Conservation (phyloP, 2,888 invertebrate genomes). For the Amblyteles armatorius region DNA sequence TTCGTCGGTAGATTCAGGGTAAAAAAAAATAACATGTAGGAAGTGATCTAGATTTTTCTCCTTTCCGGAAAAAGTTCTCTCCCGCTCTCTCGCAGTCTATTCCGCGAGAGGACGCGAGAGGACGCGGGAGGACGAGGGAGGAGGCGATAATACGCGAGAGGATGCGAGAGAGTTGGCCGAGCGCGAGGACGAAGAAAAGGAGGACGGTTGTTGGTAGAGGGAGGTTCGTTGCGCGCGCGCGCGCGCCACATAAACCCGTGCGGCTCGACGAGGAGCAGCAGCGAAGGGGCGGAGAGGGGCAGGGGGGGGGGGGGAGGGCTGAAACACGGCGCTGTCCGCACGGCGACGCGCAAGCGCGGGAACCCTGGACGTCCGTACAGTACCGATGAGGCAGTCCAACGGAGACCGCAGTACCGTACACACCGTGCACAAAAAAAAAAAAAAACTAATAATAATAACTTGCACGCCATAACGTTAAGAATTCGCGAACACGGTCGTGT, state of each 20-base stretch:
- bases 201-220: constrained; percentile 22
- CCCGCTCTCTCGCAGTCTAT: no score
- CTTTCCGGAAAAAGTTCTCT: no score
- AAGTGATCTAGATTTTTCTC: no score
- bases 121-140: not conserved
- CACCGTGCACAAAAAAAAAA: constrained; percentile 65
- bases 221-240: constrained; percentile 52
- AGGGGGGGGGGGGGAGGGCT: not conserved
- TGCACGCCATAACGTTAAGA: constrained; percentile 49
- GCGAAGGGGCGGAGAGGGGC: constrained; percentile 47
- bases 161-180: not conserved
- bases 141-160: not conserved
- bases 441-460: constrained; percentile 6
- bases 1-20: no score
- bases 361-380: constrained; percentile 64
- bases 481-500: constrained; percentile 44
- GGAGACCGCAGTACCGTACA: constrained; percentile 77
- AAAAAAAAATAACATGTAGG: no score
- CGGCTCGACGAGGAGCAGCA: constrained; percentile 51
- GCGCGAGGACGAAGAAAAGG: constrained; percentile 48
- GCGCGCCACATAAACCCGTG: no score
- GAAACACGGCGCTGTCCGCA: constrained; percentile 18
- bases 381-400: constrained; percentile 75
- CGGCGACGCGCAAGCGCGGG: constrained; percentile 68
- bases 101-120: not conserved